Base-by-base conservation (phyloP, 1,140 invertebrate species). In the Eurosta solidaginis region DNA sequence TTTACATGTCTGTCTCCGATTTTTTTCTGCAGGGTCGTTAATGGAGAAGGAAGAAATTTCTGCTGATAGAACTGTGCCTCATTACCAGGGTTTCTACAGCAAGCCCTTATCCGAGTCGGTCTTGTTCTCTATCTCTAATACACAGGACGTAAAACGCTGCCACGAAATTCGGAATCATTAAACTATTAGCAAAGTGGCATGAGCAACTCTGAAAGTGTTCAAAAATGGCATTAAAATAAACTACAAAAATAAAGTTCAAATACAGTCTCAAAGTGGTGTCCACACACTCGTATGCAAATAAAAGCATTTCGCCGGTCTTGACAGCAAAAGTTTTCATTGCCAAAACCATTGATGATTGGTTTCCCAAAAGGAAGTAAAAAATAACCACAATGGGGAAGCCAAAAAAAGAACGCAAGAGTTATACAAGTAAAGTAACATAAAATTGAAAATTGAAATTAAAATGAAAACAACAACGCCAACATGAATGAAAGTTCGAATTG, bases 311-410 rank as follows among this genome's bases (percentile, higher is more conserved):
- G 29, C 33, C 59, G 1, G 7, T 42, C 17, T 68, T 40, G 33
- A 68, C 33, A 40, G 36, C 59, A 68, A 68, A 68, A 68, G 33
- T 68, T 68, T 68, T 40, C 29, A 68, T 22, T 68, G 59, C 59
- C 59, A 68, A 68, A 68, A 68, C 59, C 59, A n/a, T 68, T 68
- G 59, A 68, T 68, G 33, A 68, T 68, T 33, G 59, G 59, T 68
- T 68, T 42, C 59, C 59, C 59, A 33, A 68, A 36, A 68, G 59
- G 59, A 68, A 68, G 40, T 68, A 42, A 68, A 68, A 68, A 40
- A 68, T 40, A 68, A 68, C 59, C 59, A 33, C 59, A 68, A 68
- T 33, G n/a, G 59, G 33, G 12, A 36, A 36, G n/a, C 50, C 54
- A 59, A 59, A 40, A 17, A 68, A 42, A 52, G 25, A 25, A 20